Percentiles rank a stretch among this genome's conserved stretches.
These are phyloP conservation scores for Drosophila pullipes DNA, from an alignment of 2,888 invertebrate species.

Conservation along the genomic window DNA sequence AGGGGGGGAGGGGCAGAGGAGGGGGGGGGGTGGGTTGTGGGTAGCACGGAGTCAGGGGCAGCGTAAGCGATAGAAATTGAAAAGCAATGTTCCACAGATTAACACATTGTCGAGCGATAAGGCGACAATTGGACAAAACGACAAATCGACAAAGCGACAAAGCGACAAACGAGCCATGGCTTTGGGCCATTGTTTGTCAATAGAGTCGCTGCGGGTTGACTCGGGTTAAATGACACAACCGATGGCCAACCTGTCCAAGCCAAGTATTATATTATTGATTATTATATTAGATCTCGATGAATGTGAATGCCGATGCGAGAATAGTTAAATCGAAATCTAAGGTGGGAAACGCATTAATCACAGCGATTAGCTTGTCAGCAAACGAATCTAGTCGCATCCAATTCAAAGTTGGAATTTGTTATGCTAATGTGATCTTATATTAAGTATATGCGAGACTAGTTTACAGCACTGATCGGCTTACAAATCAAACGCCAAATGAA, in stretches of 20 bases:
- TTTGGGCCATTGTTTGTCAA: conserved; percentile 36
- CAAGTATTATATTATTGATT: conserved; percentile 44
- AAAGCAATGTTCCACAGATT: conserved; percentile 61
- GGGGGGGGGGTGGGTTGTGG: not conserved
- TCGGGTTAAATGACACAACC: conserved; percentile 69
- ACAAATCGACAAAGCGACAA: not conserved
- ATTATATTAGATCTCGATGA: conserved; percentile 22
- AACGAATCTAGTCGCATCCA: conserved; percentile 8
- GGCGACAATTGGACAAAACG: conserved; percentile 2
- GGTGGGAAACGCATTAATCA: conserved; percentile 53
- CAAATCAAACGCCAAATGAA: conserved; percentile 31
- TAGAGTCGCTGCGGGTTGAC: conserved; percentile 38
- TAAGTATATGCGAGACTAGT: conserved; percentile 41
- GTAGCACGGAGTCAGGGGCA: not conserved
- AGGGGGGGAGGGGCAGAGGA: not conserved
- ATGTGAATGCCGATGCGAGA: conserved; percentile 14
- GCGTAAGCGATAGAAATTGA: conserved; percentile 50
- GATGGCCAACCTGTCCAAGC: conserved; percentile 69
- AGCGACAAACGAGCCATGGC: conserved; percentile 25
- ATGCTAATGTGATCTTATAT: conserved; percentile 49
- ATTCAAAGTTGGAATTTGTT: conserved; percentile 34
- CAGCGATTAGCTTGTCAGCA: conserved; percentile 53
- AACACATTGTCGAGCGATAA: conserved; percentile 53
- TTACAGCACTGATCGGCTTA: conserved; percentile 32
- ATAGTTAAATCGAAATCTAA: conserved; percentile 27